Evolutionary conservation across 53 echinoderm and acorn worm species (phyloP).

Genomic region (Paracentrotus lividus): DNA sequence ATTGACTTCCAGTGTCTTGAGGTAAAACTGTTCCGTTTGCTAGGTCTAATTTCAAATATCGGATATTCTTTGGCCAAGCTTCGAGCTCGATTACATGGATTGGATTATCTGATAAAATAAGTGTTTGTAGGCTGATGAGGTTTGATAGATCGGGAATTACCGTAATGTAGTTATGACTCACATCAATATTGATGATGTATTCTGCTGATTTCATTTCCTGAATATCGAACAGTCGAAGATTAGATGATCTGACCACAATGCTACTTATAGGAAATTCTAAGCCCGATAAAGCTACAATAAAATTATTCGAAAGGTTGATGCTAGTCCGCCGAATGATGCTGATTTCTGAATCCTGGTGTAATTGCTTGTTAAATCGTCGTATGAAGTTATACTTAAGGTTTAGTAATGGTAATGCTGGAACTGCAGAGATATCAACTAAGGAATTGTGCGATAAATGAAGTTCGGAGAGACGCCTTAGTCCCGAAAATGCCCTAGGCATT

Average conservation of each 20-base stretch:
- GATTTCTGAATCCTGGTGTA: not conserved
- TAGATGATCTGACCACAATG: not conserved
- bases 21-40: not conserved
- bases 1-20: not conserved
- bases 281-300: not conserved
- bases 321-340: not conserved
- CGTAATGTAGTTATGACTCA: not conserved
- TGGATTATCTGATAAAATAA: not conserved
- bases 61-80: not conserved
- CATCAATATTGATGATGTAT: not conserved
- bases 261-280: not conserved
- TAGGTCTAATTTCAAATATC: not conserved
- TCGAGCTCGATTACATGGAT: not conserved
- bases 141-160: not conserved
- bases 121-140: not conserved
- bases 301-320: conserved; percentile 6
- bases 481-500: not conserved
- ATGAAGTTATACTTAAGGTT: not conserved
- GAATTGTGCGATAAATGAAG: not conserved
- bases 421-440: not conserved
- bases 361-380: not conserved
- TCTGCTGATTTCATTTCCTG: not conserved
- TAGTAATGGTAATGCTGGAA: not conserved
- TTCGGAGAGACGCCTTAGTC: not conserved
- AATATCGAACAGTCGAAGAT: conserved; percentile 2